Base-by-base conservation (phyloP, 2,888 invertebrate species). In the Acheta domesticus region DNA sequence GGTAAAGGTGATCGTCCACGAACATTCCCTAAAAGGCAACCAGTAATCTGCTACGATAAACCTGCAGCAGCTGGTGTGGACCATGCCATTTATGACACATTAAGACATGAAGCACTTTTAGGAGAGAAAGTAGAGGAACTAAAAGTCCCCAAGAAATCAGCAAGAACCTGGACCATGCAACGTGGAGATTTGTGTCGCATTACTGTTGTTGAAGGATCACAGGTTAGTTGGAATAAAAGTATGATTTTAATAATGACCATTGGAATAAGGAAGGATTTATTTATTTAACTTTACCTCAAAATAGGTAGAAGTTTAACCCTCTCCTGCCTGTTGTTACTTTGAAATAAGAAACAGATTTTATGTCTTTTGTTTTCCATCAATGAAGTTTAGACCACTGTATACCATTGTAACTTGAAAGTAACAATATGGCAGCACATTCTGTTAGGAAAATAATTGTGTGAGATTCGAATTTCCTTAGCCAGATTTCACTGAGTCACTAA, bases 111-210 rank as follows among this genome's bases (percentile, higher is more conserved):
- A 20, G 86, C 87, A 0, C 80, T 87, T 49, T 79, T 84, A 12
- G 88, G 88, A 1, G 75, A 79, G 3, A 21, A 49, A 49, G 48
- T 80, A 12, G 79, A 76, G 19, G 82, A 85, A 1, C 14, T 85
- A 19, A 81, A 86, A 1, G 86, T 88, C 16, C 87, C 87, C 2
- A 87, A 87, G 81, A 85, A 86, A 76, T 83, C 86, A 76, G 89
- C 87, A 0, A 81, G 85, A 82, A 87, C 88, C 12, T 89, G 87
- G 87, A 86, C 85, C 19, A 84, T 89, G 85, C 84, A 85, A 78
- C 80, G 83, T 49, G 88, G 87, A 12, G 88, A 89, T 81, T 83
- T 89, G 0, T 89, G 88, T 80, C 86, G 88, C 19, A 84, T 89
- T 8, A 86, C 86, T 0, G 84, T 88, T 0, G 83, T 85, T n/a